Evolutionary conservation across 1,140 invertebrate species (phyloP).

Genomic region (Heliconius eleuchia): DNA sequence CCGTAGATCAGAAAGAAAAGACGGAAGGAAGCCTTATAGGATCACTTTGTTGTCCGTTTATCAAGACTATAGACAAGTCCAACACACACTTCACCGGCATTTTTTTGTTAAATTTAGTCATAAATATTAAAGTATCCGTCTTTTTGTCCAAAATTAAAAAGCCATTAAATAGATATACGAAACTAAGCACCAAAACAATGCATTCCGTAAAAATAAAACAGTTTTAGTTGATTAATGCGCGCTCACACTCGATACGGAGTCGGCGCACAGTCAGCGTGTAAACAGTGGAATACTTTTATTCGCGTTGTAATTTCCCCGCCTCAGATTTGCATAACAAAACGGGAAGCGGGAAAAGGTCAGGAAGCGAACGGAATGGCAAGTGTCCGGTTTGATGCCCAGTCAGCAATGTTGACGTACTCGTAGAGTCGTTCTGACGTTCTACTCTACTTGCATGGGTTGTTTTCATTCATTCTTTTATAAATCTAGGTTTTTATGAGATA

Average conservation of each 20-base stretch:
- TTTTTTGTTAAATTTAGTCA: too few species aligned
- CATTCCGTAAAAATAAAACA: background rate
- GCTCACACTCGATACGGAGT: conserved; percentile 71
- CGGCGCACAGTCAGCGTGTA: conserved; percentile 75
- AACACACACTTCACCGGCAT: too few species aligned
- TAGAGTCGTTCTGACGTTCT: conserved; percentile 43
- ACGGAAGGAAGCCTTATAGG: too few species aligned
- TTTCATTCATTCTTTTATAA: background rate
- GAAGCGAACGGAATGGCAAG: conserved; percentile 76
- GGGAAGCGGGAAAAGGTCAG: conserved; percentile 80
- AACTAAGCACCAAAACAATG: background rate
- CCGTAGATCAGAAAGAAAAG: too few species aligned
- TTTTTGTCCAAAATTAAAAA: too few species aligned
- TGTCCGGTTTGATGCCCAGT: conserved; percentile 72
- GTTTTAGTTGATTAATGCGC: conserved; percentile 54
- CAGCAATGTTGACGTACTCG: conserved; percentile 56
- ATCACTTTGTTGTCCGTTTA: too few species aligned
- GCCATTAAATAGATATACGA: background rate
- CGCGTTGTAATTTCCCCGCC: conserved; percentile 72
- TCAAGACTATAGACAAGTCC: too few species aligned
- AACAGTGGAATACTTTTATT: conserved; percentile 79
- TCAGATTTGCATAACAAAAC: conserved; percentile 78
- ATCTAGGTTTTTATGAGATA: background rate
- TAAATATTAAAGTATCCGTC: too few species aligned
- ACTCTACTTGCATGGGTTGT: conserved; percentile 20